Evolutionary conservation across 1,140 invertebrate species (phyloP).

Genomic region (Leptoteleia sp.): DNA sequence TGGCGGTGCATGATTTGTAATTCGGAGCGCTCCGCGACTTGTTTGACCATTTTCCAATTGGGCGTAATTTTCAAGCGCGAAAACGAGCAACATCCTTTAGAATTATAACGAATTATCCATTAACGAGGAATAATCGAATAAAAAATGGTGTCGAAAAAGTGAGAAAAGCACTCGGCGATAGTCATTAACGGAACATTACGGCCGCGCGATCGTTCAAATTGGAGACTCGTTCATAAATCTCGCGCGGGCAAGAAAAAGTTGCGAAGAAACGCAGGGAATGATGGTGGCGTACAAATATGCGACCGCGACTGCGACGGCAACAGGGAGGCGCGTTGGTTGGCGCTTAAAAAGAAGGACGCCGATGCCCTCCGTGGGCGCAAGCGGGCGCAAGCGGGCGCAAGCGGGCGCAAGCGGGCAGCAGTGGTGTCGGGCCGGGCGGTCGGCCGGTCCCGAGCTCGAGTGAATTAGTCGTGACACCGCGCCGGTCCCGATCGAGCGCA

Average conservation of each 20-base stretch:
- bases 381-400: slow-evolving; percentile 29
- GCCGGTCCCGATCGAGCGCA: slow-evolving; percentile 57
- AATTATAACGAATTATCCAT: slow-evolving; percentile 22
- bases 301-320: slow-evolving; percentile 7
- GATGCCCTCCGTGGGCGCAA: slow-evolving; percentile 16
- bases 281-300: slow-evolving; percentile 33
- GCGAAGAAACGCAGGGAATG: slow-evolving; percentile 44
- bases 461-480: slow-evolving; percentile 63
- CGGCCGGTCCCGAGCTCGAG: slow-evolving; percentile 7
- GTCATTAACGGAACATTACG: slow-evolving; percentile 52
- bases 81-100: slow-evolving; percentile 21
- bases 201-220: slow-evolving; percentile 43
- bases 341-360: slow-evolving; percentile 27
- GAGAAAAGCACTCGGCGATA: slow-evolving; percentile 42
- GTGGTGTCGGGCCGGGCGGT: slow-evolving; percentile 33
- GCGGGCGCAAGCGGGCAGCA: no score
- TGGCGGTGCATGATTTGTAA: neutral
- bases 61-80: slow-evolving; percentile 8
- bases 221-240: slow-evolving; percentile 55
- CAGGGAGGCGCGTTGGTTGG: slow-evolving; percentile 23
- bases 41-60: neutral
- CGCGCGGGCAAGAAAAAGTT: slow-evolving; percentile 30
- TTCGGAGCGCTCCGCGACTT: neutral
- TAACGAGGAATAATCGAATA: slow-evolving; percentile 11
- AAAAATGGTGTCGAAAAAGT: slow-evolving; percentile 39